Evolutionary conservation across 2,113 vertebrate genomes (phyloP).

Genomic region (Sinocyclocheilus grahami): DNA sequence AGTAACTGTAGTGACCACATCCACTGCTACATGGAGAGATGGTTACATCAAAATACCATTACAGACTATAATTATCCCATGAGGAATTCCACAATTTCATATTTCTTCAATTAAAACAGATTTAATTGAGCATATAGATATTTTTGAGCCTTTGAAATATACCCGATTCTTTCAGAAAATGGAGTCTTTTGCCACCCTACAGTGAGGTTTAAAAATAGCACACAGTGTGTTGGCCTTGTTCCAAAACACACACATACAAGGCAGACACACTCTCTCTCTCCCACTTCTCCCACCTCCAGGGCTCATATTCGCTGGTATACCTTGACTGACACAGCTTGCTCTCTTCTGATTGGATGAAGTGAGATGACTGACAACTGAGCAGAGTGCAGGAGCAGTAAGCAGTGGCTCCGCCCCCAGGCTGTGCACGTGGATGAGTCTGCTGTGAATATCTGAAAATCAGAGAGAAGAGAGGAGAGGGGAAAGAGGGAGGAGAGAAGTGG

Average conservation of each 20-base stretch:
- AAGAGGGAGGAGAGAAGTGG: slow-evolving; percentile 60
- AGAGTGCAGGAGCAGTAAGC: slow-evolving; percentile 25
- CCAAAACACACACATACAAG: slow-evolving; percentile 62
- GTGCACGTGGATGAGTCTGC: slow-evolving; percentile 70
- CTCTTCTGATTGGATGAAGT: slow-evolving; percentile 59
- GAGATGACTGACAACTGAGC: slow-evolving; percentile 58
- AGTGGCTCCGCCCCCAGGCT: slow-evolving; percentile 52
- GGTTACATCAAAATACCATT: neutral
- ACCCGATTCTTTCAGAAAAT: slow-evolving; percentile 54
- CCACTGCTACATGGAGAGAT: neutral
- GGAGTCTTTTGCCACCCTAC: slow-evolving; percentile 57
- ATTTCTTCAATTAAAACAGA: neutral
- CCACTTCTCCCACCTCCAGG: slow-evolving; percentile 34
- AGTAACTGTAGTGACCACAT: neutral
- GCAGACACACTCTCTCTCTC: slow-evolving; percentile 53
- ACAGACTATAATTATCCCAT: neutral
- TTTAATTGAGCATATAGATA: neutral
- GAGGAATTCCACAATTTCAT: neutral
- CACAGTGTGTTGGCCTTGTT: slow-evolving; percentile 68
- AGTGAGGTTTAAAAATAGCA: slow-evolving; percentile 69
- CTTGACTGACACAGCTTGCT: slow-evolving; percentile 59
- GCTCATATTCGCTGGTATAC: slow-evolving; percentile 57
- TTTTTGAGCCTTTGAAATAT: neutral
- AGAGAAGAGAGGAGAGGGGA: slow-evolving; percentile 67
- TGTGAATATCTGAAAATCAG: slow-evolving; percentile 66